Evolutionary conservation across 2,888 invertebrate genomes (phyloP).

Genomic region (Drosophila anomelani): DNA sequence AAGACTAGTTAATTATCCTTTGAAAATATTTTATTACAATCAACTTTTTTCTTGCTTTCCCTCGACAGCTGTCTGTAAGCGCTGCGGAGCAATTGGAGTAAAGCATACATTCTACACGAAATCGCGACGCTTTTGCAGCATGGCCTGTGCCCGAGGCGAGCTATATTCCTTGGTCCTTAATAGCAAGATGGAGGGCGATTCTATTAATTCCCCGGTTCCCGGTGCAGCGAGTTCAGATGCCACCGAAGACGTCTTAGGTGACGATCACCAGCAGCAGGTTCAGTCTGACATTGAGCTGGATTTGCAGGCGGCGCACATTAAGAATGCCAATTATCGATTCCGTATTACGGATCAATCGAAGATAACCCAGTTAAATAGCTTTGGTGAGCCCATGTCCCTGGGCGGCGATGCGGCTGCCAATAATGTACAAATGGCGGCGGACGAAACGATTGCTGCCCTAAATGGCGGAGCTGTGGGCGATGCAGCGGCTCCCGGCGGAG

Average conservation of each 20-base stretch:
- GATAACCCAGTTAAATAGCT: conserved; percentile 83
- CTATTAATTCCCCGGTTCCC: conserved; percentile 49
- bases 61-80: conserved; percentile 91
- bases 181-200: conserved; percentile 75
- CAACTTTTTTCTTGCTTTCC: neutral
- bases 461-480: conserved; percentile 66
- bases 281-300: conserved; percentile 83
- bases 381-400: conserved; percentile 77
- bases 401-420: conserved; percentile 70
- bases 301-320: conserved; percentile 83
- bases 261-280: conserved; percentile 49
- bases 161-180: conserved; percentile 83
- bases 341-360: conserved; percentile 84
- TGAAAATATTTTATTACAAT: neutral
- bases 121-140: conserved; percentile 92
- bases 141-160: conserved; percentile 90
- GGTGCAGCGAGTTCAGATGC: conserved; percentile 43
- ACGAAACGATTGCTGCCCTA: conserved; percentile 69
- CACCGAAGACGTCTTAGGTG: conserved; percentile 33
- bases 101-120: conserved; percentile 94
- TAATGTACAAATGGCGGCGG: conserved; percentile 68
- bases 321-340: conserved; percentile 84
- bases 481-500: conserved; percentile 58
- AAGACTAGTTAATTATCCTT: neutral
- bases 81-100: conserved; percentile 93